Base-by-base conservation (phyloP, 1,140 invertebrate genomes). In the Diabrotica undecimpunctata region DNA sequence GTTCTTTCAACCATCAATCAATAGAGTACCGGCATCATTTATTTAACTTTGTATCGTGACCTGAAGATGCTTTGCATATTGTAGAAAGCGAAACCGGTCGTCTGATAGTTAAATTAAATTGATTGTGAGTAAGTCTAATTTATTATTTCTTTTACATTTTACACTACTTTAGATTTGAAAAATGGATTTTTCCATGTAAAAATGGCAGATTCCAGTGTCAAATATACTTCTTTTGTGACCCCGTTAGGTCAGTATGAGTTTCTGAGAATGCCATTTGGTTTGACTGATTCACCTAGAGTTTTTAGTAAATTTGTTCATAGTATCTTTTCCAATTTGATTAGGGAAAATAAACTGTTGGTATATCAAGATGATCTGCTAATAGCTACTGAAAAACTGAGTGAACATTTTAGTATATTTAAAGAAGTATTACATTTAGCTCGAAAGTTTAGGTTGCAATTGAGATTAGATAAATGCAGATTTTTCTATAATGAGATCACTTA, bases 131-230 rank as follows among this genome's bases (percentile, higher is more conserved):
- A n/a, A n/a, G n/a, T n/a, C n/a, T n/a, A n/a, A n/a, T n/a, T n/a
- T n/a, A n/a, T n/a, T n/a, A n/a, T n/a, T n/a, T n/a, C n/a, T n/a
- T n/a, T n/a, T n/a, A n/a, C n/a, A n/a, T n/a, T n/a, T n/a, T n/a
- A 77, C 63, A 73, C 70, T 25, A 68, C 66, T 7, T 56, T 73
- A 6, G 72, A 77, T 65, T 51, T 77, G 9, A 66, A 56, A n/a
- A 58, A 58, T 10, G 71, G 69, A 5, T 76, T 73, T 53, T 69
- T 73, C 54, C 73, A 76, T 37, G 68, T 76, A 0, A 66, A 64
- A 7, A 52, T 80, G 2, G 63, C 81, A 2, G 71, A 76, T 52
- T 68, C 73, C 35, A 69, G 73, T 3, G 75, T 78, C 66, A 75
- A 70, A 13, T 66, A 72, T 61, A 75, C 74, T 12, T 69, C 66